Evolutionary conservation across 2,797 vertebrate genomes (phyloP).

Genomic region (Scyliorhinus canicula): DNA sequence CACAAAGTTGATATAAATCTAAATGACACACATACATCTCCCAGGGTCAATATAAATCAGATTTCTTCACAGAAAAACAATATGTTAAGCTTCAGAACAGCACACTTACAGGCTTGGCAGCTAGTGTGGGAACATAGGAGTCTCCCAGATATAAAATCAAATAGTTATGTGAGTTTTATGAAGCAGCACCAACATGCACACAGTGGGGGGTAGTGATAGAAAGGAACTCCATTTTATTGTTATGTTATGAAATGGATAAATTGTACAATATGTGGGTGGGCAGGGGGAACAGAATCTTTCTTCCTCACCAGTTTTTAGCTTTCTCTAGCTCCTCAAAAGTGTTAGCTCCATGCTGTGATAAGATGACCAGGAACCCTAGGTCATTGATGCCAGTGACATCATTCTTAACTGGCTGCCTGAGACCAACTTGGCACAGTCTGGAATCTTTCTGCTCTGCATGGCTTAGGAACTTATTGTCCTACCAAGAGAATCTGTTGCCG

Average conservation of each 20-base stretch:
- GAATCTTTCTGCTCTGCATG: neutral
- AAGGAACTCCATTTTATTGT: neutral
- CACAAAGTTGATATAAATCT: neutral
- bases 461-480: neutral
- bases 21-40: neutral
- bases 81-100: neutral
- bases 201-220: neutral
- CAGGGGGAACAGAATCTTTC: neutral
- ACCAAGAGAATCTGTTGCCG: neutral
- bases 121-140: conserved; percentile 17
- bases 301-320: neutral
- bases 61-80: conserved; percentile 4
- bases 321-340: neutral
- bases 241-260: neutral
- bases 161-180: neutral
- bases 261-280: neutral
- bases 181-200: neutral
- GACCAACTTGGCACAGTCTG: neutral
- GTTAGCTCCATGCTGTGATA: neutral
- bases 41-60: conserved; percentile 12
- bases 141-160: neutral
- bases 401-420: neutral
- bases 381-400: neutral
- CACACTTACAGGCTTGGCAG: conserved; percentile 4
- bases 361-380: neutral